phyloP scores from a whole-genome alignment of 2,113 vertebrate species.

The Hypocryptadius cinnamomeus region DNA sequence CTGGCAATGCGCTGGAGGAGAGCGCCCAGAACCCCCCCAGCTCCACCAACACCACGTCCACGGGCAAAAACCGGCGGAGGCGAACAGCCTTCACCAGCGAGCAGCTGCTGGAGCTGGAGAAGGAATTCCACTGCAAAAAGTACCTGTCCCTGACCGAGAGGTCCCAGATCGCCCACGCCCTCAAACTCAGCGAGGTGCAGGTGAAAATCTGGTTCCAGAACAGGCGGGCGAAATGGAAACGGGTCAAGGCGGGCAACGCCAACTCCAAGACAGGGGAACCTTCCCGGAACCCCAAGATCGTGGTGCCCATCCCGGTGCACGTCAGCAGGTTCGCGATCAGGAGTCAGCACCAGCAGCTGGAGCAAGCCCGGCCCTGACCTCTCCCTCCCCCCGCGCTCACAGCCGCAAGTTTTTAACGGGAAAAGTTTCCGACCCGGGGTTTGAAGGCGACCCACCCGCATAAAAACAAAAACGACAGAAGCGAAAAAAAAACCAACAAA shows the following conservation, averaged over 20 bases:
- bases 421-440: background rate
- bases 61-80: slow-evolving; percentile 88
- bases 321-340: slow-evolving; percentile 97
- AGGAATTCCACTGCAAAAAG: slow-evolving; percentile 99
- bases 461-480: background rate
- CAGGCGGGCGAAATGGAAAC: slow-evolving; percentile 96
- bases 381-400: background rate
- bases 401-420: background rate
- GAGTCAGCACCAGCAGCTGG: slow-evolving; percentile 98
- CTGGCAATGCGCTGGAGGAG: slow-evolving; percentile 77
- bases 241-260: slow-evolving; percentile 96
- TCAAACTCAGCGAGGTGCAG: slow-evolving; percentile 98
- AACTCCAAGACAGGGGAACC: slow-evolving; percentile 97
- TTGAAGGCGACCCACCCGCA: background rate
- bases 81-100: slow-evolving; percentile 97
- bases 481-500: background rate
- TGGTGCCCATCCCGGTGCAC: slow-evolving; percentile 96
- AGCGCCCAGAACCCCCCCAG: slow-evolving; percentile 59
- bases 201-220: slow-evolving; percentile 99
- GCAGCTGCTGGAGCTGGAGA: slow-evolving; percentile 97
- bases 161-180: slow-evolving; percentile 96
- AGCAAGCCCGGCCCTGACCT: slow-evolving; percentile 88
- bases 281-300: slow-evolving; percentile 94
- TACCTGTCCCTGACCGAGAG: slow-evolving; percentile 97
- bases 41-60: slow-evolving; percentile 70